Evolutionary conservation across 2,888 invertebrate species (phyloP), one percentile per base, ranked within the genome.

Genomic region (Eucera pruinosa): DNA sequence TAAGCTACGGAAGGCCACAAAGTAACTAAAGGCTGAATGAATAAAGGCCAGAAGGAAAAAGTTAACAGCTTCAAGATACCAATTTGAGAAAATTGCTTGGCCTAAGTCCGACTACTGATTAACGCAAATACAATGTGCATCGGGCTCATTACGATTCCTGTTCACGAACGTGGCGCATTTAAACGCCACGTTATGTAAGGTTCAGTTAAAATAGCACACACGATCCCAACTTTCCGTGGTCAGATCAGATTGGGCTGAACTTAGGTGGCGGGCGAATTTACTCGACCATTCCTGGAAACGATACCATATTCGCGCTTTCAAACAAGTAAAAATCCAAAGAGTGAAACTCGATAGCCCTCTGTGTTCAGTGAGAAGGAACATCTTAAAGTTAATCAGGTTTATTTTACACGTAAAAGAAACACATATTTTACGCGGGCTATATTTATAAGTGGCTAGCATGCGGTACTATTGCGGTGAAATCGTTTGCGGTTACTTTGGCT

Each of bases 171-270:
- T 30, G 36, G 18, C 36, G 25, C 36, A 27, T 23, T 47, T 57
- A 57, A 66, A 9, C 45, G 5, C 11, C 27, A 2, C 18, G 47
- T 66, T 66, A 66, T 55, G 33, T 48, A 58, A 67, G 47, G 27
- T 11, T 15, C 27, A 20, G 48, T 67, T 67, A 58, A 67, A 67
- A 67, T 67, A 67, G 66, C 27, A 15, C 57, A 36, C 33, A 25
- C 58, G 27, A 48, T 3, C 18, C 57, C 11, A 45, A 66, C 25
- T 66, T 57, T 66, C 36, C 48, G 47, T 33, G 66, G 66, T 13
- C 55, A 23, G 45, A 47, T 39, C 36, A 3, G 39, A 48, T 58
- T 30, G 18, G n/a, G 45, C 13, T 48, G 36, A 20, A 48, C 58
- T 47, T 36, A 36, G 47, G 47, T 5, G 23, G 18, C 4, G 9